Evolutionary conservation across 2,797 vertebrate genomes (phyloP).

Genomic region (Diglossa cyanea): DNA sequence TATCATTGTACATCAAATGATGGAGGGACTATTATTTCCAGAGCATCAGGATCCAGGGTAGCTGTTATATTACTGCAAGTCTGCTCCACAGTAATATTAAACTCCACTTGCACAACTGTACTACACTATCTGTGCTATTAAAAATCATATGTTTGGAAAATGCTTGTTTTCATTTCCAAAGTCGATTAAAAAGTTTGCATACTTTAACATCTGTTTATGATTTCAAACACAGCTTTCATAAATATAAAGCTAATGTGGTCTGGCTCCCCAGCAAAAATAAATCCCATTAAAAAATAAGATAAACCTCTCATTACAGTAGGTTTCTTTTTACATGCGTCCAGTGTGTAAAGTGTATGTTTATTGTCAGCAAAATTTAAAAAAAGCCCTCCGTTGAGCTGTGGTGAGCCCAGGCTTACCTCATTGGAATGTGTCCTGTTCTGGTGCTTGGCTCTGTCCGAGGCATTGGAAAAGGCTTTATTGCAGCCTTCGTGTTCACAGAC

Average conservation of each 20-base stretch:
- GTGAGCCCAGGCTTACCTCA: slow-evolving; percentile 81
- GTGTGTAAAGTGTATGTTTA: slow-evolving; percentile 44
- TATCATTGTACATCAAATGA: slow-evolving; percentile 38
- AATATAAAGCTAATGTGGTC: slow-evolving; percentile 47
- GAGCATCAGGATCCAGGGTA: neutral
- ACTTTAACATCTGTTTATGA: slow-evolving; percentile 63
- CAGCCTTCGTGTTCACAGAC: slow-evolving; percentile 98
- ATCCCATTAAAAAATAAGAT: slow-evolving; percentile 60
- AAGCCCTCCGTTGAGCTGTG: neutral
- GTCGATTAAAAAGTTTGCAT: slow-evolving; percentile 33
- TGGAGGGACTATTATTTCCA: slow-evolving; percentile 7
- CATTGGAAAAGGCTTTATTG: slow-evolving; percentile 99
- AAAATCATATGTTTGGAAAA: slow-evolving; percentile 45
- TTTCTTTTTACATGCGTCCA: slow-evolving; percentile 54
- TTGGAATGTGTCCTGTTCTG: slow-evolving; percentile 99
- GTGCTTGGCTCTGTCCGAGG: slow-evolving; percentile 97
- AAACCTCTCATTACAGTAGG: slow-evolving; percentile 39
- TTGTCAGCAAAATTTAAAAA: slow-evolving; percentile 57
- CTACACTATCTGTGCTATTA: neutral
- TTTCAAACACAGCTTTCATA: slow-evolving; percentile 53
- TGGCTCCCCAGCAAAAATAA: slow-evolving; percentile 55
- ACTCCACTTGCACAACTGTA: neutral
- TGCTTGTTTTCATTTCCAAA: slow-evolving; percentile 23
- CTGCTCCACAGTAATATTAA: neutral
- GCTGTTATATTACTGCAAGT: neutral